Evolutionary conservation across 1,140 invertebrate species (phyloP).

Genomic region (Achroia grisella): DNA sequence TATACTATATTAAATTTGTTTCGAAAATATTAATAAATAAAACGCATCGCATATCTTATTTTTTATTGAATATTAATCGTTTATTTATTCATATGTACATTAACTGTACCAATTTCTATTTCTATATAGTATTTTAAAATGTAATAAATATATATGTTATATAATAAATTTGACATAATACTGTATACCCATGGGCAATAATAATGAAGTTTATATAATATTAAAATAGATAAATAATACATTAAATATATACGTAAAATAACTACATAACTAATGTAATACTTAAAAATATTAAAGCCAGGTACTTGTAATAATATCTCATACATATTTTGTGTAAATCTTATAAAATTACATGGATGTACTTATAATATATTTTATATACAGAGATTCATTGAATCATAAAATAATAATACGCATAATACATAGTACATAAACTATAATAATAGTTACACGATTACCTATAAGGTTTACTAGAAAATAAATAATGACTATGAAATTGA

Average conservation of each 20-base stretch:
- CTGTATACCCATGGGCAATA: neutral
- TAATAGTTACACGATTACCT: slow-evolving; percentile 31
- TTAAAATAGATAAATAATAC: slow-evolving; percentile 17
- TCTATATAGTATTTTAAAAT: neutral
- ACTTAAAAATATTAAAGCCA: slow-evolving; percentile 64
- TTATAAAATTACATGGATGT: slow-evolving; percentile 7
- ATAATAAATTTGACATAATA: no score
- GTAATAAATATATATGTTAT: neutral
- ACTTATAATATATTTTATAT: slow-evolving; percentile 12
- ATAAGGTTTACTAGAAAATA: slow-evolving; percentile 27
- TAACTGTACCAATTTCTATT: no score
- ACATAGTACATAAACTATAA: slow-evolving; percentile 37
- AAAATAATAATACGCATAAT: slow-evolving; percentile 11
- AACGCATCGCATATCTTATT: slow-evolving; percentile 21
- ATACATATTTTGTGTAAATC: slow-evolving; percentile 19
- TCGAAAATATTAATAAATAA: slow-evolving; percentile 10
- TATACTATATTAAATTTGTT: no score
- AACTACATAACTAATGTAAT: slow-evolving; percentile 30
- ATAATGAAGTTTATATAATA: slow-evolving; percentile 12
- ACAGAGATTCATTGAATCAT: slow-evolving; percentile 18
- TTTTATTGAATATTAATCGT: slow-evolving; percentile 26
- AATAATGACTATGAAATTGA: slow-evolving; percentile 19
- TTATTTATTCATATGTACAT: no score
- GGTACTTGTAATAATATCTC: slow-evolving; percentile 29
- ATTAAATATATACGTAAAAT: slow-evolving; percentile 9